These are phyloP conservation scores for Drosophila leonis DNA, from an alignment of 2,888 invertebrate species.

Conservation along the genomic window DNA sequence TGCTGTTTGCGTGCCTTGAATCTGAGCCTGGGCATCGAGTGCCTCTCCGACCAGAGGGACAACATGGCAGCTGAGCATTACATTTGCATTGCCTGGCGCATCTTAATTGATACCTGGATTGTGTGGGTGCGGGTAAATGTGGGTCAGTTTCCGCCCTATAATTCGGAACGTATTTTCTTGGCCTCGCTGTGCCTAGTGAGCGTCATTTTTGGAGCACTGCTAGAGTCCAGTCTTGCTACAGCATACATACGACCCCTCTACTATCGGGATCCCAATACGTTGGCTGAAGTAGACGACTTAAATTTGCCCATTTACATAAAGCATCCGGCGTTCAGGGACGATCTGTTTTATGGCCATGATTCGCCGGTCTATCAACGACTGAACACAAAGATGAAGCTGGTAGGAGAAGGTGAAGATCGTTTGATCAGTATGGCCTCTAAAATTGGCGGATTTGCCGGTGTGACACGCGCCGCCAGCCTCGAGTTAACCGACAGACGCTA, in stretches of 20 bases:
- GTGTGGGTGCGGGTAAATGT: conserved; percentile 83
- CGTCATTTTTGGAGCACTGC: conserved; percentile 84
- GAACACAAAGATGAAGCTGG: conserved; percentile 75
- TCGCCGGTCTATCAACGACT: conserved; percentile 79
- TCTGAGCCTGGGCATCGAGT: conserved; percentile 50
- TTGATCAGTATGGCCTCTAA: conserved; percentile 75
- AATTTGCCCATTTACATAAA: conserved; percentile 83
- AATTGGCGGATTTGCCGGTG: conserved; percentile 75
- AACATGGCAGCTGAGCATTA: neutral
- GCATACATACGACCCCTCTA: conserved; percentile 84
- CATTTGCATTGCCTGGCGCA: conserved; percentile 61
- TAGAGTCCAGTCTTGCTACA: conserved; percentile 85
- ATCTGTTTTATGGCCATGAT: conserved; percentile 82
- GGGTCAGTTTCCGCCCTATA: conserved; percentile 80
- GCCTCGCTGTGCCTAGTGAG: conserved; percentile 83
- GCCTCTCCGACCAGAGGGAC: conserved; percentile 8
- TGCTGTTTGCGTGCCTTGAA: conserved; percentile 72
- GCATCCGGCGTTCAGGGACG: conserved; percentile 84
- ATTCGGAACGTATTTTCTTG: conserved; percentile 84
- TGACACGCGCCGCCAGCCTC: conserved; percentile 81
- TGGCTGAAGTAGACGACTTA: conserved; percentile 82
- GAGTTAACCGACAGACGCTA: conserved; percentile 78
- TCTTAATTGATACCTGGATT: conserved; percentile 83
- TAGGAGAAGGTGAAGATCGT: conserved; percentile 72
- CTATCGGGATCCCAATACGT: conserved; percentile 84